phyloP scores from a whole-genome alignment of 53 echinoderm and acorn worm genomes.

The Mesocentrotus franciscanus region DNA sequence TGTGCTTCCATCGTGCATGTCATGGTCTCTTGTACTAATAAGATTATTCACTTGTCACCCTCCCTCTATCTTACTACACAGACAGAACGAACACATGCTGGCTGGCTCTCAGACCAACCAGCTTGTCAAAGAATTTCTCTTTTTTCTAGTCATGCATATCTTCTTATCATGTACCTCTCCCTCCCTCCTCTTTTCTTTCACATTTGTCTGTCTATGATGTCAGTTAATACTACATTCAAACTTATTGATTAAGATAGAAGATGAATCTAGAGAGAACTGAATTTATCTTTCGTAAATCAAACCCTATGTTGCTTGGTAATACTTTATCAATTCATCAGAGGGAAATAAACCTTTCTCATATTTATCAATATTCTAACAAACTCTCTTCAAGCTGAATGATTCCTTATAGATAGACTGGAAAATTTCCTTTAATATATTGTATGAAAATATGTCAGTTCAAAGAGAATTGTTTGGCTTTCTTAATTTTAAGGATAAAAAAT shows the following conservation, averaged over 20 bases:
- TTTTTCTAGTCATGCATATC: background rate
- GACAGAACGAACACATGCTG: constrained; percentile 59
- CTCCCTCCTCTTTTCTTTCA: background rate
- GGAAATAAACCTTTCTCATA: background rate
- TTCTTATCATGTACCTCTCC: background rate
- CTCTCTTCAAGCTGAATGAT: background rate
- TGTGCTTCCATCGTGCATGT: constrained; percentile 15
- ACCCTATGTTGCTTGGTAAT: background rate
- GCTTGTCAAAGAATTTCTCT: background rate
- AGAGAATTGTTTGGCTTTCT: background rate
- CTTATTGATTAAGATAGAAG: background rate
- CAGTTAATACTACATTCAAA: background rate
- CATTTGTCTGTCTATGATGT: background rate
- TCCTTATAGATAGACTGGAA: background rate
- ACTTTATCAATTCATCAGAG: background rate
- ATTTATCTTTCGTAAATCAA: background rate
- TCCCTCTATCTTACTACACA: background rate
- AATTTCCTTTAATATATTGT: background rate
- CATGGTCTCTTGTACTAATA: constrained; percentile 49
- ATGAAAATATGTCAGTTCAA: background rate
- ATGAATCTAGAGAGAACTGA: background rate
- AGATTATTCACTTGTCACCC: constrained; percentile 60
- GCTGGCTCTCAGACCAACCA: background rate
- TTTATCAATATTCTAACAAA: background rate
- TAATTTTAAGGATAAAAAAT: background rate